Base-by-base conservation (phyloP, 1,140 invertebrate species). In the Eumaeus atala region DNA sequence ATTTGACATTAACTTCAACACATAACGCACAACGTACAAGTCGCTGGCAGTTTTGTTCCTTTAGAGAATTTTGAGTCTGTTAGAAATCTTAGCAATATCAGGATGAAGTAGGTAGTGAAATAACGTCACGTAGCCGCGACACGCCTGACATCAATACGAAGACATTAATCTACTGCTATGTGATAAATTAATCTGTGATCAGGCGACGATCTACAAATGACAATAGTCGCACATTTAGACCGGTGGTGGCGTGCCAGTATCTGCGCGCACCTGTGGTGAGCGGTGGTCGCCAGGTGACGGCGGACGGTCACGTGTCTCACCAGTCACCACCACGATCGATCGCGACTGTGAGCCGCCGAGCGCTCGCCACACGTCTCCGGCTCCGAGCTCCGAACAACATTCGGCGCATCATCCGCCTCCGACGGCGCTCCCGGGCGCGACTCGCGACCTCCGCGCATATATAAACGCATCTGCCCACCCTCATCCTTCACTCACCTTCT, bases 401-500 rank as follows among this genome's bases (percentile, higher is more conserved):
- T 14, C 48, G 65, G 56, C 68, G 62, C 64, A 61, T 40, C 51
- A 62, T 59, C 14, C 50, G 57, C 37, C 64, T 56, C 62, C 62
- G 62, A 59, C 52, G 51, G 54, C 61, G 48, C 64, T 69, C 68
- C 69, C 58, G 60, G 57, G 53, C 51, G 48, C 52, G 40, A 37
- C 56, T 54, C 50, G 42, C 51, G 38, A 55, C 66, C 67, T 68
- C 64, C 62, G 42, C 42, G 33, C 62, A 17, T 16, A 44, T 44
- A 44, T 17, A 44, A 16, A 44, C 40, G 14, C 17, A 44, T 44
- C 14, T 44, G 12, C 16, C 17, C 61, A 56, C 55, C 53, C 51
- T 16, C 56, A 51, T 33, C 56, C 60, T 66, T 57, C 72, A 89
- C 93, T 93, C 92, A 96, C 95, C 94, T 93, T 91, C 91, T 67